Percentiles rank a stretch among this genome's conserved stretches.
phyloP scores from a whole-genome alignment of 2,888 invertebrate species.

The Catocala nupta region DNA sequence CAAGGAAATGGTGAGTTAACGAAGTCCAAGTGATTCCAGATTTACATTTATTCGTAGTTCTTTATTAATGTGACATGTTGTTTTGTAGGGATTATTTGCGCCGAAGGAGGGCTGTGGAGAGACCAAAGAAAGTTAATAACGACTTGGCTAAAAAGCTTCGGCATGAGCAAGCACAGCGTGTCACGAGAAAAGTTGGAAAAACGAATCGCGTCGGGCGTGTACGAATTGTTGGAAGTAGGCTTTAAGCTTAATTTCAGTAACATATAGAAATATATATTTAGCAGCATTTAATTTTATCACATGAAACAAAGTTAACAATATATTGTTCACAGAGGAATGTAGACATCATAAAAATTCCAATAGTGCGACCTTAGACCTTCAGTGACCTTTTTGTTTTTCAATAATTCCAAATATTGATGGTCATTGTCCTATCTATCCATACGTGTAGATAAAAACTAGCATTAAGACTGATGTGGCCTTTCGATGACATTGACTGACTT shows the following conservation, averaged over 20 bases:
- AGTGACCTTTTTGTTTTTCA: conserved; percentile 1
- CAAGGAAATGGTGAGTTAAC: conserved; percentile 92
- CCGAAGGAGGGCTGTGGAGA: conserved; percentile 93
- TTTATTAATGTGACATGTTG: background rate
- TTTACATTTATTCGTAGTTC: background rate
- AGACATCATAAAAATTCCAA: background rate
- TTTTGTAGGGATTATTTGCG: conserved; percentile 91
- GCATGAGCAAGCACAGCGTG: conserved; percentile 89
- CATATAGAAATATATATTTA: too few species aligned
- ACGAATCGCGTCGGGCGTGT: conserved; percentile 88
- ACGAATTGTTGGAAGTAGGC: conserved; percentile 88
- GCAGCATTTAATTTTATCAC: background rate
- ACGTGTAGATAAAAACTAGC: conserved; percentile 12
- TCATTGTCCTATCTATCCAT: conserved; percentile 7
- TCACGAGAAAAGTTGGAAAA: conserved; percentile 89
- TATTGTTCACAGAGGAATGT: background rate
- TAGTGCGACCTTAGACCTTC: background rate
- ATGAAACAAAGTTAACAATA: background rate
- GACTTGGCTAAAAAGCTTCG: conserved; percentile 91
- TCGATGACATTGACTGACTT: conserved; percentile 68
- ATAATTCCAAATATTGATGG: conserved; percentile 4
- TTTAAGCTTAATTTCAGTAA: too few species aligned
- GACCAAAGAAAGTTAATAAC: conserved; percentile 93
- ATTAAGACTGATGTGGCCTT: conserved; percentile 58
- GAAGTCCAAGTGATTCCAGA: background rate